Evolutionary conservation across 2,888 invertebrate species (phyloP).

Genomic region (Pyralis farinalis): DNA sequence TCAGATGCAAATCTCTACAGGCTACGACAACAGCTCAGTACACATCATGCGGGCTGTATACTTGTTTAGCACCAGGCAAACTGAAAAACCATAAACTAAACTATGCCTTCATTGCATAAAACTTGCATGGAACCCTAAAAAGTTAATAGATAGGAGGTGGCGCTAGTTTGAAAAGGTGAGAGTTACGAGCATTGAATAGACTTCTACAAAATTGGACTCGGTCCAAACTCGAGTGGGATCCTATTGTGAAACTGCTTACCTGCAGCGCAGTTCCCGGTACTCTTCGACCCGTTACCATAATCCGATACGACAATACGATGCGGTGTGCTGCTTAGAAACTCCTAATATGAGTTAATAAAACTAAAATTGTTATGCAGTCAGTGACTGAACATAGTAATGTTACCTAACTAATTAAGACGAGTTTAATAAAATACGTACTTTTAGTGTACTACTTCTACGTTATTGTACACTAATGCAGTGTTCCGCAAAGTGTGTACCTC

Average conservation of each 20-base stretch:
- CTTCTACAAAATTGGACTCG: conserved; percentile 41
- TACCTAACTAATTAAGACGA: too few species aligned
- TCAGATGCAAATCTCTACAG: too few species aligned
- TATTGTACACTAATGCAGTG: too few species aligned
- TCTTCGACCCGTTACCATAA: conserved; percentile 33
- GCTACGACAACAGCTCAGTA: too few species aligned
- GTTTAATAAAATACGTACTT: too few species aligned
- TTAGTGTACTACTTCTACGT: too few species aligned
- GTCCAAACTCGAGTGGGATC: conserved; percentile 44
- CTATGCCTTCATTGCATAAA: neutral
- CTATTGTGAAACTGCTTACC: conserved; percentile 32
- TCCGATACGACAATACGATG: conserved; percentile 32
- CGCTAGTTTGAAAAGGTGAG: conserved; percentile 54
- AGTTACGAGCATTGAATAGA: conserved; percentile 36
- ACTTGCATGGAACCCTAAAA: conserved; percentile 9
- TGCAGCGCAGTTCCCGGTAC: conserved; percentile 30
- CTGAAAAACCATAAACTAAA: too few species aligned
- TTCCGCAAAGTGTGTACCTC: too few species aligned
- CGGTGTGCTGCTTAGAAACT: conserved; percentile 37
- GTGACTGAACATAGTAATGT: too few species aligned
- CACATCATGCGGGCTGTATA: too few species aligned
- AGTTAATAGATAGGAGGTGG: conserved; percentile 55
- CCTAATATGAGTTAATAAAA: conserved; percentile 21
- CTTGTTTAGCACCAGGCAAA: too few species aligned
- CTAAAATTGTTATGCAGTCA: too few species aligned